Conservation (phyloP, 2,113 vertebrate genomes). For the Barnardius zonarius region DNA sequence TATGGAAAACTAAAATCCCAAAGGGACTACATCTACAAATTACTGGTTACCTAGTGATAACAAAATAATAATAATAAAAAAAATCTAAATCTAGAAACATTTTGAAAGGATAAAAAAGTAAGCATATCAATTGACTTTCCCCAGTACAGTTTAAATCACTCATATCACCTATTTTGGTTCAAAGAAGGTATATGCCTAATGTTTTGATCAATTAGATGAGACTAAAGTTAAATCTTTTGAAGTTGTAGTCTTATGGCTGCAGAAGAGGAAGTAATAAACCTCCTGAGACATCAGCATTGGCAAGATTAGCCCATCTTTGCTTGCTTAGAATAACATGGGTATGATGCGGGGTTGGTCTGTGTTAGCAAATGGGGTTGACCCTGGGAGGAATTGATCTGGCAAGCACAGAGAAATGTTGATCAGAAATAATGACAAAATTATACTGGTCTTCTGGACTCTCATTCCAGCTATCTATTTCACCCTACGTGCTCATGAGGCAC, state of each 20-base stretch:
- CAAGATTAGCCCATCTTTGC: background rate
- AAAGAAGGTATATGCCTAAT: background rate
- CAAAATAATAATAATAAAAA: background rate
- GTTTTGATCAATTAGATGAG: background rate
- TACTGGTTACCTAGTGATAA: background rate
- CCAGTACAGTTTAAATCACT: background rate
- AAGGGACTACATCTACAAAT: background rate
- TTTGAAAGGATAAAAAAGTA: background rate
- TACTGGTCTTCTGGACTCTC: background rate
- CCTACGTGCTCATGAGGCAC: background rate
- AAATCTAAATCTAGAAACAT: background rate
- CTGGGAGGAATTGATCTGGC: background rate
- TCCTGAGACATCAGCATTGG: background rate
- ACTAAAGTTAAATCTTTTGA: background rate
- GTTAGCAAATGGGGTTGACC: background rate
- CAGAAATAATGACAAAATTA: background rate
- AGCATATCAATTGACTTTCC: background rate
- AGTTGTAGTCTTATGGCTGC: background rate
- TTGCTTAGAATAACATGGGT: background rate
- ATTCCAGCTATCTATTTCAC: background rate
- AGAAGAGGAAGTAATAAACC: background rate
- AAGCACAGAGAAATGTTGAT: background rate
- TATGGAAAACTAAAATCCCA: background rate
- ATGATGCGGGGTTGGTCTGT: accelerated
- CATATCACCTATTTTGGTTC: background rate